Conservation (phyloP, 2,888 invertebrate genomes). For the Flabesymbios commensalis region DNA sequence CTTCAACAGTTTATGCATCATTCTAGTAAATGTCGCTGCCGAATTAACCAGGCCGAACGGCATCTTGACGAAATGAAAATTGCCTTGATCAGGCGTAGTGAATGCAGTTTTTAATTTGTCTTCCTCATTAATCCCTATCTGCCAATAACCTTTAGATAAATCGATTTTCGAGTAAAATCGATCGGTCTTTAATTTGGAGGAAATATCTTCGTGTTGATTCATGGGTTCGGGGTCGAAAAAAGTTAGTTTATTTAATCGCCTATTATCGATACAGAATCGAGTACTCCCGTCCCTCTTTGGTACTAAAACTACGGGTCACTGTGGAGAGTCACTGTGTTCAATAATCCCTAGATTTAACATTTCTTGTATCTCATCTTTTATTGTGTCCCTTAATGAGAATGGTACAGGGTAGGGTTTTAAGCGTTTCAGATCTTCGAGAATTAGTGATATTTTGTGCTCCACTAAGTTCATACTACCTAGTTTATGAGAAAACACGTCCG, state of each 20-base stretch:
- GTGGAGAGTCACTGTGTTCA: neutral
- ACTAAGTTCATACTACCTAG: too few species aligned
- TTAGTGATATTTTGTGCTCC: neutral
- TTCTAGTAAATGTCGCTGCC: slow-evolving; percentile 1
- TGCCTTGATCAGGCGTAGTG: neutral
- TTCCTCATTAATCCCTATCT: neutral
- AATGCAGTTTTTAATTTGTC: slow-evolving; percentile 1
- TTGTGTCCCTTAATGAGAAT: neutral
- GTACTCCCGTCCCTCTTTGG: neutral
- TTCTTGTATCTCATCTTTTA: neutral
- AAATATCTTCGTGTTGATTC: neutral
- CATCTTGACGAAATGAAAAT: neutral
- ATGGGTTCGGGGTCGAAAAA: neutral
- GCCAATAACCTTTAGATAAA: neutral
- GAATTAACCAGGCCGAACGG: slow-evolving; percentile 3
- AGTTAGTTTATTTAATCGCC: neutral
- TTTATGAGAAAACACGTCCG: too few species aligned
- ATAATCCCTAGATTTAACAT: neutral
- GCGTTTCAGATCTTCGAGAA: neutral
- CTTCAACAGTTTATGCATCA: neutral
- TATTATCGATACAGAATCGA: neutral
- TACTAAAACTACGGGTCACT: slow-evolving; percentile 1
- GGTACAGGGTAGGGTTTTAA: neutral
- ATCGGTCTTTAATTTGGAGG: neutral
- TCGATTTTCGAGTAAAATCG: neutral